Evolutionary conservation across 2,888 invertebrate genomes (phyloP), one percentile per base, ranked within the genome.

Genomic region (Pycnomerus fuliginosus): DNA sequence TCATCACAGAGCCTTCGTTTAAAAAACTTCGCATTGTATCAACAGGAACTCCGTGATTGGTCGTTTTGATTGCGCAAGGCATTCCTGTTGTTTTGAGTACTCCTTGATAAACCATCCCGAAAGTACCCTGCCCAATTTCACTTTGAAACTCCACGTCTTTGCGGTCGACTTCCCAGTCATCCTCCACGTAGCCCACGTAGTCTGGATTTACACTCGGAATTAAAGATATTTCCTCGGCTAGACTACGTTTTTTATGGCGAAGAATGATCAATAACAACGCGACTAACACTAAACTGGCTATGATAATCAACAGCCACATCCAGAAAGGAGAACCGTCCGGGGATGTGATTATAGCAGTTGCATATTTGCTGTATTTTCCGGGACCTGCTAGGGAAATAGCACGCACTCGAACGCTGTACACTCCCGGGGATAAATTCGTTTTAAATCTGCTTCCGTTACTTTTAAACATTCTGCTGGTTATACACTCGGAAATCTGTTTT

Each of bases 1-100:
- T 87, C 86, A 87, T 87, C 7, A 82, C 79, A 5, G 82, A 80
- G 0, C 85, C 86, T 66, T 87, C 87, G 56, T 83, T 82, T 7
- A 87, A 69, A 62, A 87, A 86, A 52, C 79, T 78, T 55, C 78
- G 75, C 36, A 78, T 70, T 45, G 83, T 82, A 22, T 76, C 65
- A 8, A 76, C 67, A 8, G 75, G 74, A n/a, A 80, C 77, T 12
- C 70, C 70, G 39, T 78, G 78, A 48, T 79, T 78, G 10, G 84
- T 79, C 1, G 83, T 84, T 73, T 83, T 83, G 2, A 83, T 72
- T 1, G 83, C 83, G 56, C 82, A 82, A 1, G 70, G 68, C 1
- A 67, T 55, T 11, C 67, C 69, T 41, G 58, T 62, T 2, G 64
- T 76, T 62, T 60, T 73, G 2, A 78, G 67, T 2, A 74, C 61